Evolutionary conservation across 2,888 invertebrate species (phyloP), one percentile per base, ranked within the genome.

Genomic region (Tholera decimalis): DNA sequence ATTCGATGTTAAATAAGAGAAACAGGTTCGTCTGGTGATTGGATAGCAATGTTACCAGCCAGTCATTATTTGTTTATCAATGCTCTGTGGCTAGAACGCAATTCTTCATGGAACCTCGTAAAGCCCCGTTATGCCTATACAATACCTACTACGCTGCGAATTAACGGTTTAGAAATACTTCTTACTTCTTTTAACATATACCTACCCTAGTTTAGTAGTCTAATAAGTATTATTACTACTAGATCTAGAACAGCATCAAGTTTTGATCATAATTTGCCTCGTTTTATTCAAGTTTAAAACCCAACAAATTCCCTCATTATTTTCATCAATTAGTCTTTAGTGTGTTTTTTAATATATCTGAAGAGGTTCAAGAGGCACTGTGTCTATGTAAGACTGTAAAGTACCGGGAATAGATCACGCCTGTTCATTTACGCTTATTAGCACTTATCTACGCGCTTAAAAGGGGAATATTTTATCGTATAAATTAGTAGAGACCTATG

Each of bases 21-120:
- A 79, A 79, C 80, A 61, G 75, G 80, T 80, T 79, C 53, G 44
- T 62, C 62, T 74, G 35, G 61, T 64, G 74, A 74, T 80, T 74
- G 39, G 46, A 49, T 68, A 61, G 55, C 44, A 64, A 53, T 43
- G 39, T 44, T 62, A 51, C 64, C 53, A 49, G 47, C 60, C 39
- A 77, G 41, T 70, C 33, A 46, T 65, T 66, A 77, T 77, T 74
- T 68, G 60, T 77, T 39, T 71, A 65, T 56, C 51, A 61, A 53
- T 55, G 28, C 9, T 66, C 33, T 67, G 66, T 49, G 54, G 51
- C 64, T 70, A 44, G 61, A 68, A 43, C 39, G 56, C 61, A 73
- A 50, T 63, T 56, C 70, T 77, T 58, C 26, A 33, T 35, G 37
- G 46, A 65, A 67, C 20, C 50, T 46, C n/a, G 44, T 53, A 60